These are phyloP conservation scores for Orthosia cruda DNA, from an alignment of 2,888 invertebrate genomes.

Conservation along the genomic window DNA sequence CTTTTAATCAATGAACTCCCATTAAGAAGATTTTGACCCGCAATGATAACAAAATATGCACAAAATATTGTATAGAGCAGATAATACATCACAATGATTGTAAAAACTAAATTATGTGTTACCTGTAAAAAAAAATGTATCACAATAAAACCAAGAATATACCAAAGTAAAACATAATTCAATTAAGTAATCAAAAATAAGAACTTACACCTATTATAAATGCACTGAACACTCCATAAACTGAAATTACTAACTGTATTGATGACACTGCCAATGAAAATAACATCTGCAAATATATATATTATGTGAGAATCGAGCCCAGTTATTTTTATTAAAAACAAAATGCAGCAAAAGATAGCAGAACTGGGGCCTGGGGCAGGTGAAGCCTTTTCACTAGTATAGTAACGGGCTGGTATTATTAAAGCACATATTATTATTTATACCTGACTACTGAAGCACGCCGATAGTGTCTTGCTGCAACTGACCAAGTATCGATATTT, in stretches of 20 bases:
- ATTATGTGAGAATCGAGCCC: background rate
- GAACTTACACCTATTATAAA: conserved; percentile 18
- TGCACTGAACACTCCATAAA: conserved; percentile 10
- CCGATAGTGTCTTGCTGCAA: conserved; percentile 23
- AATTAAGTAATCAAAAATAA: background rate
- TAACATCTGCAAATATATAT: conserved; percentile 25
- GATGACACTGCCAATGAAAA: conserved; percentile 28
- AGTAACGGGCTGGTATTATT: background rate
- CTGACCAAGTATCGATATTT: conserved; percentile 28
- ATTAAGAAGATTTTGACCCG: conserved; percentile 39
- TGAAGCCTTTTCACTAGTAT: too few relatives aligned
- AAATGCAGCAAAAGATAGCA: too few relatives aligned
- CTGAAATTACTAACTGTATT: conserved; percentile 18
- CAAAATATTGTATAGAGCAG: conserved; percentile 19
- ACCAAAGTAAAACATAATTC: background rate
- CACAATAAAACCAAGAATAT: background rate
- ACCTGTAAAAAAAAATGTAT: conserved; percentile 13
- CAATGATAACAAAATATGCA: conserved; percentile 22
- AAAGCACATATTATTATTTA: background rate
- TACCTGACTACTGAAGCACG: conserved; percentile 39
- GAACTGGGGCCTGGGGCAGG: too few relatives aligned
- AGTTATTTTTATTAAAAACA: background rate
- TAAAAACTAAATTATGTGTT: background rate
- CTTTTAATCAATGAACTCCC: conserved; percentile 17
- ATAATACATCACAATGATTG: conserved; percentile 3